Evolutionary conservation across 2,797 vertebrate genomes (phyloP), one percentile per base, ranked within the genome.

Genomic region (Scyliorhinus canicula): DNA sequence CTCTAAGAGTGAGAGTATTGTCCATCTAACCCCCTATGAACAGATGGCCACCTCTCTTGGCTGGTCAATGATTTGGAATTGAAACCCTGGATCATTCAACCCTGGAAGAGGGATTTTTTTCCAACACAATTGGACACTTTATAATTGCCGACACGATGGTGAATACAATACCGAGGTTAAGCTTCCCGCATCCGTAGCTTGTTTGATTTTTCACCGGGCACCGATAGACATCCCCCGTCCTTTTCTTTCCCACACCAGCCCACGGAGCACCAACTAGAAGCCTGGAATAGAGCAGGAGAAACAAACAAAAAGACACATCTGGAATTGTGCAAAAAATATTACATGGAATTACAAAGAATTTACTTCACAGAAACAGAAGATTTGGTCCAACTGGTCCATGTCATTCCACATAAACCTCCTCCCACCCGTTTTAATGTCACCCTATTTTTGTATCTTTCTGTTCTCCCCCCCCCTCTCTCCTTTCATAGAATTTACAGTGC

Each of bases 201-300:
- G 85, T 96, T 71, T 98, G 97, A 60, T 97, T 98, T 95, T 95
- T 97, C 96, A 99, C 96, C 0, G 98, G 98, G 95, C 99, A 99
- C 96, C 98, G 99, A 97, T 99, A 99, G 95, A 99, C 97, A 0
- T 99, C 99, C 50, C 99, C 99, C 0, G 99, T 99, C 97, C 98
- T 98, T 97, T 99, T 98, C 19, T 98, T 98, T 31, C 99, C 99
- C 0, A 98, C 99, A 96, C 98, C 98, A 97, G 99, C 99, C 95
- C 98, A 98, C 0, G 99, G 99, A 44, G 99, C 99, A 0, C 99
- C 99, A 93, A 99, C 99, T 95, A 99, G 97, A 97, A 99, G 97
- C 99, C 99, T 99, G 96, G 0, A 95, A 21, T 44, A 74, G 47
- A 74, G 47, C 28, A 35, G 21, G 95, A 69, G 55, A 79, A 11